phyloP scores from a whole-genome alignment of 2,888 invertebrate genomes.

The Stenichneumon culpator region DNA sequence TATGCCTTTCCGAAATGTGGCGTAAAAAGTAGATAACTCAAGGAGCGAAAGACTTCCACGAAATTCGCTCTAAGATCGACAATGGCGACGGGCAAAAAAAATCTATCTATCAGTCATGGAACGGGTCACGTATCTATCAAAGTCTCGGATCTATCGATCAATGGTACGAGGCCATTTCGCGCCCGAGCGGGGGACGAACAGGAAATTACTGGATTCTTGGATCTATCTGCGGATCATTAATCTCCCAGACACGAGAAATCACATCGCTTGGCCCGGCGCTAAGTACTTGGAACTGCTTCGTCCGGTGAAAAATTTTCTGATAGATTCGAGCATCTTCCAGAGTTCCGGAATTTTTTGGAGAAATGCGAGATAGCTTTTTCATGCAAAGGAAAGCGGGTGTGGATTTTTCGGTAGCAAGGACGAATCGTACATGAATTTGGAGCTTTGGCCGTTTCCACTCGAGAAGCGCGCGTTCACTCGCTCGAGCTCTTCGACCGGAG shows the following conservation, averaged over 20 bases:
- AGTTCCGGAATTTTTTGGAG: neutral
- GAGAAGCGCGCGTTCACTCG: constrained; percentile 34
- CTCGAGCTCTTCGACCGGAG: constrained; percentile 42
- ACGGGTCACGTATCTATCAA: constrained; percentile 58
- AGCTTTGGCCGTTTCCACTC: constrained; percentile 51
- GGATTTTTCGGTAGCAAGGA: constrained; percentile 10
- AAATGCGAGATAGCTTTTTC: neutral
- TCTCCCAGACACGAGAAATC: neutral
- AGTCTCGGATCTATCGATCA: constrained; percentile 57
- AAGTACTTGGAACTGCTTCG: neutral
- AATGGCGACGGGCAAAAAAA: constrained; percentile 9
- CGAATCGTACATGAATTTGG: constrained; percentile 48
- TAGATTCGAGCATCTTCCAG: neutral
- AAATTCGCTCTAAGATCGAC: constrained; percentile 27
- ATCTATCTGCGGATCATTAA: constrained; percentile 47
- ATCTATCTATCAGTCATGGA: constrained; percentile 53
- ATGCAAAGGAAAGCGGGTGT: neutral
- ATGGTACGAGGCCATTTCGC: constrained; percentile 21
- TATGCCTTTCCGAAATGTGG: constrained; percentile 28
- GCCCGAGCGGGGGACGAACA: constrained; percentile 33
- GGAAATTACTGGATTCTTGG: constrained; percentile 60
- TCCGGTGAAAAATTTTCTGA: neutral
- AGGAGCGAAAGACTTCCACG: constrained; percentile 32
- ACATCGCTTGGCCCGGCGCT: neutral
- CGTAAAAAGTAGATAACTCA: constrained; percentile 48